phyloP scores from a whole-genome alignment of 2,113 vertebrate genomes.

The Callionymus lyra region DNA sequence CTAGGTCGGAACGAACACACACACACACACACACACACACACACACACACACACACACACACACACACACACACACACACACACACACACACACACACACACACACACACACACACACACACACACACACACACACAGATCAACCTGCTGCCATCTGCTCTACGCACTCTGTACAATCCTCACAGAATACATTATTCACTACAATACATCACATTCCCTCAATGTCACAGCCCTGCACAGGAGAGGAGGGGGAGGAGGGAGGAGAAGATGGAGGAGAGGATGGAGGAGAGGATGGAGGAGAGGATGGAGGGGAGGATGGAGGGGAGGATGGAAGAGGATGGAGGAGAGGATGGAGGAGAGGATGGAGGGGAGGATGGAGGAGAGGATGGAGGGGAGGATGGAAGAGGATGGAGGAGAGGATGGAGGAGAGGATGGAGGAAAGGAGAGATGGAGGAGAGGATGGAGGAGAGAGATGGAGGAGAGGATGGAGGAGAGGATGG shows the following conservation, averaged over 20 bases:
- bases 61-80: conserved; percentile 16
- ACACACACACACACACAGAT: conserved; percentile 44
- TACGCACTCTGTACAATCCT: conserved; percentile 55
- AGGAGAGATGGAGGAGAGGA: too few species aligned
- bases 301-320: conserved; percentile 6
- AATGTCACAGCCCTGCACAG: conserved; percentile 57
- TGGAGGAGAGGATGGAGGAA: conserved; percentile 13
- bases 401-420: conserved; percentile 13
- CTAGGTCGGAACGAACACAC: conserved; percentile 25
- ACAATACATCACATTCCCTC: conserved; percentile 67
- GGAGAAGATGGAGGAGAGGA: conserved; percentile 11
- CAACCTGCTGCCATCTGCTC: conserved; percentile 68
- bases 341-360: too few species aligned
- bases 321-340: conserved; percentile 7
- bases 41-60: conserved; percentile 22
- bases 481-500: conserved; percentile 3
- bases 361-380: conserved; percentile 8
- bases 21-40: too few species aligned
- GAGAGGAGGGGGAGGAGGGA: conserved; percentile 32
- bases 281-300: conserved; percentile 8
- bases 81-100: conserved; percentile 8
- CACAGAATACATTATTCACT: conserved; percentile 65
- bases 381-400: conserved; percentile 30
- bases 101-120: conserved; percentile 8
- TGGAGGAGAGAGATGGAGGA: too few species aligned